Evolutionary conservation across 2,113 vertebrate species (phyloP).

Genomic region (Perca schrenkii): DNA sequence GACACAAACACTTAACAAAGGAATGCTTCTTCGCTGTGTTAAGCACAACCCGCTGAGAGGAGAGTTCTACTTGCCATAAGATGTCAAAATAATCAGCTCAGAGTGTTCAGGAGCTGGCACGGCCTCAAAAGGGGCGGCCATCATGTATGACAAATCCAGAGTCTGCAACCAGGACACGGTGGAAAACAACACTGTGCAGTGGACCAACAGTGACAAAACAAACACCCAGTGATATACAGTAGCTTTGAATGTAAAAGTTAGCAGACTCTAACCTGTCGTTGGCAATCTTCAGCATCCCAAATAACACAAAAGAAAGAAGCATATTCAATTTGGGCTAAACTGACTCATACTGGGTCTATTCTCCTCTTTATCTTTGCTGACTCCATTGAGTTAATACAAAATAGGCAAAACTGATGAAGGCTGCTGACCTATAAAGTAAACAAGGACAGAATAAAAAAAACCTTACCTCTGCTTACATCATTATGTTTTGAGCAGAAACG

Average conservation of each 20-base stretch:
- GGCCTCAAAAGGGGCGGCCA: slow-evolving; percentile 56
- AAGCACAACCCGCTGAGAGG: slow-evolving; percentile 71
- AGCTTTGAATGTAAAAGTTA: not conserved
- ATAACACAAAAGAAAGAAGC: not conserved
- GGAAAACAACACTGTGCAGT: slow-evolving; percentile 34
- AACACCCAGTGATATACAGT: slow-evolving; percentile 23
- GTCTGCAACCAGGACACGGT: slow-evolving; percentile 30
- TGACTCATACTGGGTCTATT: not conserved
- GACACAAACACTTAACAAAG: slow-evolving; percentile 80
- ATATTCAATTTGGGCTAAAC: not conserved
- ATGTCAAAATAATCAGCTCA: slow-evolving; percentile 79
- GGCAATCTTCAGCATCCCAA: not conserved
- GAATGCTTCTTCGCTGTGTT: slow-evolving; percentile 74
- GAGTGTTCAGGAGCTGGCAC: slow-evolving; percentile 65
- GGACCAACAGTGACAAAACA: slow-evolving; percentile 24
- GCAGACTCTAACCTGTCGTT: not conserved
- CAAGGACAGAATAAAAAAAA: not conserved
- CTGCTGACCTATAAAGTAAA: not conserved
- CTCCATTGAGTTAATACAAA: not conserved
- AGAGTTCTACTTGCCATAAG: slow-evolving; percentile 74
- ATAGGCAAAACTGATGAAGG: not conserved
- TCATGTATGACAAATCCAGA: slow-evolving; percentile 50
- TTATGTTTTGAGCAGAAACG: not conserved
- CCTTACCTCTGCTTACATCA: not conserved
- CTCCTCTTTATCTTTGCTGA: not conserved